Conservation (phyloP, 1,140 invertebrate genomes). For the Proctacanthus coquilletti region DNA sequence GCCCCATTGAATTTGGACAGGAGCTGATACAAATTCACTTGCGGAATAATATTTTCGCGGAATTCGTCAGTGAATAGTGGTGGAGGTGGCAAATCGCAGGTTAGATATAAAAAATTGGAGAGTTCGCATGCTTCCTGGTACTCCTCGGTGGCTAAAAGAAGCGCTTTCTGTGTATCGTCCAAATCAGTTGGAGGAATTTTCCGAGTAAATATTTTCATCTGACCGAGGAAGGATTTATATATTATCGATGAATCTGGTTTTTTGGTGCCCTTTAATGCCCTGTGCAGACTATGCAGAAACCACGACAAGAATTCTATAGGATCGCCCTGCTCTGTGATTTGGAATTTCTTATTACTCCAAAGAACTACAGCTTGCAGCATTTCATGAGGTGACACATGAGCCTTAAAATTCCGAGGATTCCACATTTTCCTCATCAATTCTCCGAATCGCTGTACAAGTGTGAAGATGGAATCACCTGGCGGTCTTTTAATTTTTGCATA, state of each 20-base stretch:
- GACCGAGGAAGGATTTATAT: conserved; percentile 88
- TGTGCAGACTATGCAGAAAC: conserved; percentile 88
- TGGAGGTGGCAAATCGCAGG: conserved; percentile 90
- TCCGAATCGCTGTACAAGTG: conserved; percentile 93
- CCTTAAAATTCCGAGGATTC: conserved; percentile 99
- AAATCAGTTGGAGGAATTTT: conserved; percentile 90
- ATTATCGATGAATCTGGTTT: conserved; percentile 80
- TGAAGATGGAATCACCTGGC: conserved; percentile 78
- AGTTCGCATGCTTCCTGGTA: conserved; percentile 78
- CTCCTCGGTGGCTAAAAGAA: conserved; percentile 64
- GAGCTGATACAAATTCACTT: conserved; percentile 87
- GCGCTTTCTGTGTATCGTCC: conserved; percentile 73
- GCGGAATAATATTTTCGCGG: conserved; percentile 96
- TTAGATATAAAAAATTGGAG: conserved; percentile 87
- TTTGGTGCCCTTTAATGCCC: conserved; percentile 74
- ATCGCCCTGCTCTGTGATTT: conserved; percentile 97
- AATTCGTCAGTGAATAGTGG: conserved; percentile 96
- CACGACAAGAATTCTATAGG: conserved; percentile 93
- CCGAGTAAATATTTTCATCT: conserved; percentile 86
- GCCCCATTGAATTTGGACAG: conserved; percentile 93
- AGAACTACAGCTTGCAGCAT: conserved; percentile 98
- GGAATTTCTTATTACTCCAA: conserved; percentile 95
- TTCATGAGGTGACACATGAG: conserved; percentile 98
- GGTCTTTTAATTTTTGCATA: conserved; percentile 79
- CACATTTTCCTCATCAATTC: conserved; percentile 95